Evolutionary conservation across 2,797 vertebrate species (phyloP).

Genomic region (Mus caroli): DNA sequence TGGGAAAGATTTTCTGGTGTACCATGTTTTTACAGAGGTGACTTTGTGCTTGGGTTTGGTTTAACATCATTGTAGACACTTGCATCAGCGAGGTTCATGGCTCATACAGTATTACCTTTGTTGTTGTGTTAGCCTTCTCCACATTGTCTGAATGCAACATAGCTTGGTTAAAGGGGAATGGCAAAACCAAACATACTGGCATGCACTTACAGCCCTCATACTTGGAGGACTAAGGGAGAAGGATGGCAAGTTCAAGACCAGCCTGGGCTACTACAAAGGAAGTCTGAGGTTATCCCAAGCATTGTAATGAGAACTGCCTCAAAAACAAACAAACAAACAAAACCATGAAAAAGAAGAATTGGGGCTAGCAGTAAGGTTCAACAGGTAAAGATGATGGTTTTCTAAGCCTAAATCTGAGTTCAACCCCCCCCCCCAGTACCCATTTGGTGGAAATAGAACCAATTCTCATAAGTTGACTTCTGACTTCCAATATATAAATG

Average conservation of each 20-base stretch:
- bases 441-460: neutral
- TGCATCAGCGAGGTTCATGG: neutral
- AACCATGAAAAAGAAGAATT: too few relatives aligned
- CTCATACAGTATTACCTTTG: neutral
- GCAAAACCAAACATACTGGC: neutral
- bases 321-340: neutral
- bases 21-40: neutral
- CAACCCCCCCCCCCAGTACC: neutral
- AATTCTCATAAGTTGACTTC: neutral
- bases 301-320: neutral
- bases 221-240: neutral
- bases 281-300: neutral
- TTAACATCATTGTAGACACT: neutral
- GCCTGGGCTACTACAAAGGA: neutral
- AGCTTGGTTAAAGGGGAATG: conserved; percentile 10
- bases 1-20: conserved; percentile 1
- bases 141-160: neutral
- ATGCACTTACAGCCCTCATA: neutral
- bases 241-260: neutral
- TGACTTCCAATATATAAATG: neutral
- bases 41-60: neutral
- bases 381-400: neutral
- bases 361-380: neutral
- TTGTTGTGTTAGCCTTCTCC: neutral
- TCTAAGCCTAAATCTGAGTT: neutral